Base-by-base conservation (phyloP, 2,797 vertebrate genomes). In the Sebastes oblongus region DNA sequence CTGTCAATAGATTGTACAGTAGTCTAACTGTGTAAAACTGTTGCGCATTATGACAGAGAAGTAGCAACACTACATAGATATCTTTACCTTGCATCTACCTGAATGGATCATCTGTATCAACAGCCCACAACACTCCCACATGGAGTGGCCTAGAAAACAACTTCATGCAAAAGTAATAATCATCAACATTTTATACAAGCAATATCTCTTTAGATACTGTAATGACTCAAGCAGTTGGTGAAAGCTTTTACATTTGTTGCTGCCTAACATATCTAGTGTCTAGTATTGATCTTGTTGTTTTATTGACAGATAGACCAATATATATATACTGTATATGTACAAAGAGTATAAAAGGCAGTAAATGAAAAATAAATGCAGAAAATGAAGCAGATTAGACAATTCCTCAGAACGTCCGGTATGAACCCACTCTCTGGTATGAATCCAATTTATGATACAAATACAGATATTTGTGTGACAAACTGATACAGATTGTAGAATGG, bases 1-100 rank as follows among this genome's bases (percentile, higher is more conserved):
- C 65, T 68, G 36, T 66, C 71, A 76, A 70, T 50, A 66, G 32
- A 73, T 64, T 70, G 30, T 16, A 67, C 32, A 72, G 12, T 24
- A 24, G 39, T 22, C 27, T 67, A 6, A 25, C 24, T 52, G 52
- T 66, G 10, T n/a, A 25, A 56, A 59, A 11, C 4, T 30, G 22
- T 36, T 52, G 22, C 6, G 24, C 13, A 18, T 62, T 24, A 22
- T 50, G 14, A 75, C 7, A 42, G 20, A 65, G 9, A 6, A 24
- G 32, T 9, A 11, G 20, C n/a, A 64, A 12, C 27, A 69, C 12
- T 24, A 3, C 1, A 2, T 30, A 36, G 36, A 39, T 52, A 39
- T 11, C 27, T 75, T 32, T 22, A 69, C 7, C 6, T 34, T 50
- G 68, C 9, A 50, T 29, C 10, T 29, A 60, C 10, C 56, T 59